Percentiles rank a stretch among this genome's conserved stretches.
These are phyloP conservation scores for Gadopsis marmoratus DNA, from an alignment of 2,797 vertebrate genomes.

Conservation along the genomic window DNA sequence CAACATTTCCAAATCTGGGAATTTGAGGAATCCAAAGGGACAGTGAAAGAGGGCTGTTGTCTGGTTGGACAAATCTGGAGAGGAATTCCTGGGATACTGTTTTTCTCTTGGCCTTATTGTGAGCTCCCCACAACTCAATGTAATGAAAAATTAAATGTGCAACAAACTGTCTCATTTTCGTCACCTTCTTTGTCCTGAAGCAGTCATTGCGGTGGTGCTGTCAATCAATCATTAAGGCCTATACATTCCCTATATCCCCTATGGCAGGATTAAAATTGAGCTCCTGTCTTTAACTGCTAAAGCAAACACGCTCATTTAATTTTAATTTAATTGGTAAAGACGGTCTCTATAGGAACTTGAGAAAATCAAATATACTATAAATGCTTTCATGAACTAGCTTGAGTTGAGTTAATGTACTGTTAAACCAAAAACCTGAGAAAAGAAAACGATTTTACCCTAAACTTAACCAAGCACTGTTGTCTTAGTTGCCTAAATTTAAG, in stretches of 20 bases:
- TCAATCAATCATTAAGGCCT: background rate
- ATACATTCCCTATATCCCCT: background rate
- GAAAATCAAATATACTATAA: background rate
- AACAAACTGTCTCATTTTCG: background rate
- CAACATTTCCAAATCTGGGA: slow-evolving; percentile 46
- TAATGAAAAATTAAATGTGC: background rate
- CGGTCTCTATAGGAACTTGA: background rate
- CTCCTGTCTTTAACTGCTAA: background rate
- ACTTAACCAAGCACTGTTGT: too few relatives aligned
- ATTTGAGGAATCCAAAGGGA: slow-evolving; percentile 57
- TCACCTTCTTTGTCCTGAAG: background rate
- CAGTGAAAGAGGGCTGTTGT: slow-evolving; percentile 41
- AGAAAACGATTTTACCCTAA: background rate
- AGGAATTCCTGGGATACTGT: slow-evolving; percentile 43
- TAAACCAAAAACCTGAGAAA: background rate
- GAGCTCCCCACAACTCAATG: background rate
- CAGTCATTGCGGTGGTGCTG: background rate
- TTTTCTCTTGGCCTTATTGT: background rate
- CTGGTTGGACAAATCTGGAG: slow-evolving; percentile 32
- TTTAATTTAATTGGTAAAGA: background rate
- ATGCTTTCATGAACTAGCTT: background rate
- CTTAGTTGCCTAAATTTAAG: too few relatives aligned
- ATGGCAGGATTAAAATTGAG: background rate
- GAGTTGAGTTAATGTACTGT: background rate
- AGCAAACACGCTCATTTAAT: background rate